Evolutionary conservation across 2,113 vertebrate species (phyloP).

Genomic region (Recurvirostra avosetta): DNA sequence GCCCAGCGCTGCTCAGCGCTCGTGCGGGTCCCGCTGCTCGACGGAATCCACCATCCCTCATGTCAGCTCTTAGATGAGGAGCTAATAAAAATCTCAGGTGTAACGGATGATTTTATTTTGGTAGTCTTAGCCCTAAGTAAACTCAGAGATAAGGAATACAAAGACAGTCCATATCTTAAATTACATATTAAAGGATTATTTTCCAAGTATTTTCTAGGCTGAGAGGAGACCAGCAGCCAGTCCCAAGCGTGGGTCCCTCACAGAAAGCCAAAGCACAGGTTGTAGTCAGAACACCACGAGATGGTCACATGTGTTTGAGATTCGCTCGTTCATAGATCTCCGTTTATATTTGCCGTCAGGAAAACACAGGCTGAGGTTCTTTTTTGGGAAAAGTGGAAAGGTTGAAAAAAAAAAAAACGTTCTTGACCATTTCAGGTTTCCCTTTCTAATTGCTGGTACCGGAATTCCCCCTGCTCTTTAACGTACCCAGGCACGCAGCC

Average conservation of each 20-base stretch:
- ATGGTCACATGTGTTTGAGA: fast-evolving
- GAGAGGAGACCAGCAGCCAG: not conserved
- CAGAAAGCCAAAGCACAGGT: not conserved
- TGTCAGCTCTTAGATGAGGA: not conserved
- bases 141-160: not conserved
- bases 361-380: not conserved
- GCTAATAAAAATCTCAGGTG: not conserved
- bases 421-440: fast-evolving
- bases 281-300: fast-evolving
- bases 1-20: not conserved
- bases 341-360: not conserved
- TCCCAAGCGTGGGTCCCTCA: not conserved
- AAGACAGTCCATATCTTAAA: not conserved
- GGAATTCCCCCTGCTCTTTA: not conserved
- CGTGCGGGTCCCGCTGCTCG: not conserved
- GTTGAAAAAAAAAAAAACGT: not conserved
- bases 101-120: not conserved
- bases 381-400: not conserved
- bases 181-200: not conserved
- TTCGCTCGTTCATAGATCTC: not conserved
- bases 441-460: not conserved
- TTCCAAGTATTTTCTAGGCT: not conserved
- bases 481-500: fast-evolving
- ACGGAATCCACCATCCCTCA: not conserved
- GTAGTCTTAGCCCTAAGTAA: not conserved